Conservation (phyloP, 1,140 invertebrate species). For the Zaprionus taronus region DNA sequence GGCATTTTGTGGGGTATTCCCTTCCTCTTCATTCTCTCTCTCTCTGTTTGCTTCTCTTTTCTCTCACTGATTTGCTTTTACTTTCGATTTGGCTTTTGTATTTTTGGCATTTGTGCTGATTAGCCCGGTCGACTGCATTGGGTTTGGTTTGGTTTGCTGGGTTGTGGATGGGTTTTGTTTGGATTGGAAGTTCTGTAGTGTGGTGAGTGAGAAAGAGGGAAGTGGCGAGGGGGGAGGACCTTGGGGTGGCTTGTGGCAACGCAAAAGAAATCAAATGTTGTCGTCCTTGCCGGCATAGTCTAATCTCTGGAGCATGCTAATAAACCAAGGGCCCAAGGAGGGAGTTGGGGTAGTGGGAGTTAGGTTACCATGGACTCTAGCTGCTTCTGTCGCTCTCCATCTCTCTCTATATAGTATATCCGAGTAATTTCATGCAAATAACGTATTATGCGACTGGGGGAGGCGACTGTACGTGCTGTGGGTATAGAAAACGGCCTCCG, state of each 20-base stretch:
- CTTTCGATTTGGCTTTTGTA: constrained; percentile 81
- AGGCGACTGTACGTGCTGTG: constrained; percentile 70
- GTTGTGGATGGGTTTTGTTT: background rate
- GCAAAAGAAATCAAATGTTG: constrained; percentile 79
- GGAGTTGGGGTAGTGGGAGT: constrained; percentile 11
- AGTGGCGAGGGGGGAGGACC: background rate
- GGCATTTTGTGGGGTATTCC: constrained; percentile 29
- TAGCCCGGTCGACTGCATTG: constrained; percentile 48
- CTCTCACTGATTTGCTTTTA: constrained; percentile 65
- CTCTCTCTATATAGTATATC: constrained; percentile 21
- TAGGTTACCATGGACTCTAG: background rate
- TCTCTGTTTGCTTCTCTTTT: constrained; percentile 22
- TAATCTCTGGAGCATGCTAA: constrained; percentile 81
- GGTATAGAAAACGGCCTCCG: constrained; percentile 65
- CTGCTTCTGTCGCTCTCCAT: background rate
- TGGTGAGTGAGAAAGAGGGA: background rate
- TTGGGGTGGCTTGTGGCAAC: constrained; percentile 55
- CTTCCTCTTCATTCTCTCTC: constrained; percentile 15
- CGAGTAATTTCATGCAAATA: constrained; percentile 81
- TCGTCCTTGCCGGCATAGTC: constrained; percentile 75
- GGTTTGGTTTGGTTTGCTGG: constrained; percentile 16
- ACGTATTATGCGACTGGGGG: constrained; percentile 67
- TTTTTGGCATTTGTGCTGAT: constrained; percentile 77
- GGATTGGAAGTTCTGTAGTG: constrained; percentile 12
- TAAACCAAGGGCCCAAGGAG: constrained; percentile 59